Evolutionary conservation across 2,113 vertebrate species (phyloP).

Genomic region (Monarcha castaneiventris): DNA sequence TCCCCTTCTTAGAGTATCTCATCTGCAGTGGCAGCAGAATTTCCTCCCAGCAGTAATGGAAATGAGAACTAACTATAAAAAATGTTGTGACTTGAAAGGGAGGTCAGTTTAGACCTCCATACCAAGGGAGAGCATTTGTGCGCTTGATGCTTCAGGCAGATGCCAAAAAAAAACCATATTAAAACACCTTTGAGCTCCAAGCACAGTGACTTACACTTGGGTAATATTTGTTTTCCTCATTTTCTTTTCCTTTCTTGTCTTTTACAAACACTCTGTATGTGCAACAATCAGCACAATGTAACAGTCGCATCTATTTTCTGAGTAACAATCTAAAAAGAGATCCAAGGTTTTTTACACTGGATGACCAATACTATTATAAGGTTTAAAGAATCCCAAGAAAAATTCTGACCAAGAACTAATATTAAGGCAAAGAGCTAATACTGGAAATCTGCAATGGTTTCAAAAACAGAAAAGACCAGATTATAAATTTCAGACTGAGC

Average conservation of each 20-base stretch:
- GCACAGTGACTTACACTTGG: background rate
- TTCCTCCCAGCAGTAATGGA: conserved; percentile 46
- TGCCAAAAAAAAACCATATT: background rate
- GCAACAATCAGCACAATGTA: background rate
- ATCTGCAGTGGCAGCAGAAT: conserved; percentile 59
- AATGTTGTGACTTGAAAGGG: conserved; percentile 16
- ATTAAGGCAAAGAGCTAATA: background rate
- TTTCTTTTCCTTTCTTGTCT: background rate
- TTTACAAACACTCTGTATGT: background rate
- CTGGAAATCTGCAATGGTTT: conserved; percentile 18
- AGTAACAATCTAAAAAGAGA: conserved; percentile 32
- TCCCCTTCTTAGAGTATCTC: conserved; percentile 57
- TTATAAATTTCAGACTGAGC: background rate
- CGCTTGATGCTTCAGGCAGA: background rate
- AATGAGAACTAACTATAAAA: conserved; percentile 61
- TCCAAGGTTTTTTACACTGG: conserved; percentile 19
- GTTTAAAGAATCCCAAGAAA: conserved; percentile 49
- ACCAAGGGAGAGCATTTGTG: background rate
- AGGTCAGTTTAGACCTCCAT: conserved; percentile 11
- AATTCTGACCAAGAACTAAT: conserved; percentile 22
- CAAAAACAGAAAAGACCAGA: background rate
- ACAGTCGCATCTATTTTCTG: background rate
- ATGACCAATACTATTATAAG: conserved; percentile 1
- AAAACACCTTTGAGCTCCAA: background rate
- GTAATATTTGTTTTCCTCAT: background rate